These are phyloP conservation scores for Rugalucina vietnamica DNA, from an alignment of 2,888 invertebrate species.

Conservation along the genomic window DNA sequence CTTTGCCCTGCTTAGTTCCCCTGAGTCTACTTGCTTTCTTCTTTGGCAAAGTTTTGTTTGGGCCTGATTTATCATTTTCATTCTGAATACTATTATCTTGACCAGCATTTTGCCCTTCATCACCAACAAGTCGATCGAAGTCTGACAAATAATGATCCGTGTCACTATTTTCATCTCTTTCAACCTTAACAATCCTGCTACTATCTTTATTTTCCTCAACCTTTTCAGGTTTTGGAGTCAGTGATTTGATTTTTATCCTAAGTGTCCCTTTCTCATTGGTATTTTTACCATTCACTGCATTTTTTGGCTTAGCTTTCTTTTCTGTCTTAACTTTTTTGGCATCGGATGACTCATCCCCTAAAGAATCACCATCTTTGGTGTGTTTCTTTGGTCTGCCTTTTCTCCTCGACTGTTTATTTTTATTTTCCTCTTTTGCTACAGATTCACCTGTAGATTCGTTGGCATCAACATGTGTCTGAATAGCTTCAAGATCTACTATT, in stretches of 20 bases:
- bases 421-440: not conserved
- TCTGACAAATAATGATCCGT: slow-evolving; percentile 6
- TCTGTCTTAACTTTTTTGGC: not conserved
- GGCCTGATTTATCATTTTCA: not conserved
- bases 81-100: not conserved
- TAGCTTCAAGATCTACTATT: not conserved
- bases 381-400: slow-evolving; percentile 4
- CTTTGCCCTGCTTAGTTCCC: too few relatives aligned
- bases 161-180: slow-evolving; percentile 1
- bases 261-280: not conserved
- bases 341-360: not conserved
- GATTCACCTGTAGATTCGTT: not conserved
- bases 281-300: not conserved
- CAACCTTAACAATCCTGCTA: not conserved
- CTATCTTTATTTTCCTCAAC: not conserved
- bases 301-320: not conserved
- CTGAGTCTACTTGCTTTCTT: not conserved
- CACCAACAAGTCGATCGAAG: not conserved
- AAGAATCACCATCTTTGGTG: not conserved
- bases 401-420: not conserved
- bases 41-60: not conserved
- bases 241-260: not conserved
- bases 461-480: not conserved
- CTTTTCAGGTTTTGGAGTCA: not conserved
- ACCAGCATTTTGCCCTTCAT: not conserved